Conservation (phyloP, 2,888 invertebrate genomes). For the Heliconius erato region DNA sequence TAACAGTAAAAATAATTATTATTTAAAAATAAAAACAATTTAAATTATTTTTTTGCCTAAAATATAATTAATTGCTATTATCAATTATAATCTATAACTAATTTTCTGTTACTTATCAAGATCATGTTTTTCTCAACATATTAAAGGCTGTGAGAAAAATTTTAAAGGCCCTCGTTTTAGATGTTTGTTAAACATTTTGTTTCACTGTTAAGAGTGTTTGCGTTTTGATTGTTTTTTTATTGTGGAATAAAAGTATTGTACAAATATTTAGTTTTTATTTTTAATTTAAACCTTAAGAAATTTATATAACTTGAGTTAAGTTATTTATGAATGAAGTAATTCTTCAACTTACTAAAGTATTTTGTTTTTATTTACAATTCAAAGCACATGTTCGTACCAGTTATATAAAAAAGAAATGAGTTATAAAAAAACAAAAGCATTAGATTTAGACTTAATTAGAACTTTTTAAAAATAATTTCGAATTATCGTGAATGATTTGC, state of each 20-base stretch:
- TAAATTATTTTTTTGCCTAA: background rate
- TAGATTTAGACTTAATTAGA: too few relatives aligned
- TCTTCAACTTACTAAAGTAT: too few relatives aligned
- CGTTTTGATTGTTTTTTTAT: slow-evolving; percentile 84
- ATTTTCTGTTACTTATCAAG: background rate
- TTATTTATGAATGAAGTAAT: too few relatives aligned
- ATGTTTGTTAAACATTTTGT: slow-evolving; percentile 69
- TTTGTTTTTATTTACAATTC: too few relatives aligned
- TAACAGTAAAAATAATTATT: background rate
- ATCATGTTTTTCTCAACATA: slow-evolving; percentile 25
- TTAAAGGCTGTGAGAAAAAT: slow-evolving; percentile 37
- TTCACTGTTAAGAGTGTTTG: slow-evolving; percentile 72
- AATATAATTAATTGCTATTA: background rate
- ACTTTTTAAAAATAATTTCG: too few relatives aligned
- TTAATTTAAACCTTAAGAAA: background rate
- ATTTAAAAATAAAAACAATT: background rate
- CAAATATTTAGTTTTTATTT: slow-evolving; percentile 60
- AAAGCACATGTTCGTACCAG: too few relatives aligned
- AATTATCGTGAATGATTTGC: too few relatives aligned
- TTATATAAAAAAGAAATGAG: too few relatives aligned
- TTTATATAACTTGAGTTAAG: too few relatives aligned
- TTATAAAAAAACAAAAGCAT: too few relatives aligned
- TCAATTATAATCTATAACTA: background rate
- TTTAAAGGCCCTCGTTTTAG: slow-evolving; percentile 56
- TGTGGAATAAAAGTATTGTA: slow-evolving; percentile 81